Percentiles rank a stretch among this genome's conserved stretches.
Evolutionary conservation across 2,888 invertebrate genomes (phyloP).

Genomic region (Euzetes globulus): DNA sequence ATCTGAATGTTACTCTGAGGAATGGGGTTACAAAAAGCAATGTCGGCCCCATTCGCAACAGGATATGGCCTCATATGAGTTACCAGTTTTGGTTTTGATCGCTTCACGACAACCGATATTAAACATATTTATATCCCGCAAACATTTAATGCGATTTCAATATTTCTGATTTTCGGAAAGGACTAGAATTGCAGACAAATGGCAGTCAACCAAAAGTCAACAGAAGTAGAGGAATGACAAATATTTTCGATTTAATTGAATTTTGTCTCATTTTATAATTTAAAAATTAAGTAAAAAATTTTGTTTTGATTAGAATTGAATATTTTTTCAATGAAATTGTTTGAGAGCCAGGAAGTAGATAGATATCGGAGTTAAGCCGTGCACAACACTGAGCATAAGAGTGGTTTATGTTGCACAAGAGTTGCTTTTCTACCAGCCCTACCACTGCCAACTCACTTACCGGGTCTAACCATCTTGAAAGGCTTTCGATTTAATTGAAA

Average conservation of each 20-base stretch:
- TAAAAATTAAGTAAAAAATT: not conserved
- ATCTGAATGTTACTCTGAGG: constrained; percentile 11
- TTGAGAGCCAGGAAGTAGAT: constrained; percentile 21
- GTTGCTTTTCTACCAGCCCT: not conserved
- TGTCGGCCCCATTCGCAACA: constrained; percentile 28
- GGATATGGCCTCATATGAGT: constrained; percentile 30
- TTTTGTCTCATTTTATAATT: not conserved
- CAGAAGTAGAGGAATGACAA: too few relatives aligned
- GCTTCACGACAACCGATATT: not conserved
- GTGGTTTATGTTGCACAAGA: constrained; percentile 1
- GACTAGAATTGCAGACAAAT: too few relatives aligned
- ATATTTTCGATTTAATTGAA: too few relatives aligned
- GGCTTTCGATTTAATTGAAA: constrained; percentile 23
- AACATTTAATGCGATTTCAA: too few relatives aligned
- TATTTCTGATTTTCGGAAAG: too few relatives aligned
- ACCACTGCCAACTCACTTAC: constrained; percentile 27
- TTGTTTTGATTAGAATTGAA: not conserved
- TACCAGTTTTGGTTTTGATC: constrained; percentile 19
- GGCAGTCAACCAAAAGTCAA: too few relatives aligned
- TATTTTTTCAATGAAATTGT: not conserved
- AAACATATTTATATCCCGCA: not conserved
- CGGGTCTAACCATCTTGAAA: constrained; percentile 30
- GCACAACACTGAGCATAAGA: not conserved
- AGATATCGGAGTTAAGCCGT: constrained; percentile 20
- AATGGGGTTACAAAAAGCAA: constrained; percentile 29